Evolutionary conservation across 2,113 vertebrate species (phyloP), one percentile per base, ranked within the genome.

Genomic region (Sinocyclocheilus anophthalmus): DNA sequence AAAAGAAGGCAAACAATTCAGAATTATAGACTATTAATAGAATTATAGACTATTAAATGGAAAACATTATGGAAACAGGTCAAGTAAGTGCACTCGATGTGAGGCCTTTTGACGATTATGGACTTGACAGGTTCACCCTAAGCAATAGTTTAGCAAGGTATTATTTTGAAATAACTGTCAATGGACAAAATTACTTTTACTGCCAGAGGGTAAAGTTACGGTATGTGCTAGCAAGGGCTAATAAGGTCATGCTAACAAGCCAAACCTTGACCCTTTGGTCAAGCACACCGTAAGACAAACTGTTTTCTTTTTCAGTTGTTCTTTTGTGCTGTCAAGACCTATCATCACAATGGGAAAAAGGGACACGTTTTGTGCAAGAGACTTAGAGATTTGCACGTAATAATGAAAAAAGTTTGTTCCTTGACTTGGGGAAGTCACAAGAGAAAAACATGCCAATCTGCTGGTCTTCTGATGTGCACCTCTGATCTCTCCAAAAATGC

Each of bases 401-500:
- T 26, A 67, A 12, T 10, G 20, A 26, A 67, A 70, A 69, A 53
- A 82, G 45, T 82, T 65, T 81, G 37, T 81, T 45, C 1, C 6
- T 70, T 85, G 42, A 26, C 45, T 16, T 26, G 63, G 61, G 84
- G 75, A 85, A 84, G 82, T 84, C 84, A 59, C 81, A 79, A 80
- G 26, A 86, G 84, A 67, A 91, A 89, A 91, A 89, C 89, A 87
- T 87, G 55, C 61, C 86, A 90, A 84, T 91, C 86, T 87, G 76
- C 77, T 30, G 76, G 81, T 76, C 86, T 2, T 72, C 57, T 53
- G 53, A 84, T 33, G 84, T 80, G 30, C 73, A 88, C 63, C 88
- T 88, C 90, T 92, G 90, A 91, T 92, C 87, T 88, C 81, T 84
- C 42, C 79, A 45, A 78, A 79, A 78, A 39, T 4, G 8, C 84